These are phyloP conservation scores for Poecilia gillii DNA, from an alignment of 2,797 vertebrate genomes.

Conservation along the genomic window DNA sequence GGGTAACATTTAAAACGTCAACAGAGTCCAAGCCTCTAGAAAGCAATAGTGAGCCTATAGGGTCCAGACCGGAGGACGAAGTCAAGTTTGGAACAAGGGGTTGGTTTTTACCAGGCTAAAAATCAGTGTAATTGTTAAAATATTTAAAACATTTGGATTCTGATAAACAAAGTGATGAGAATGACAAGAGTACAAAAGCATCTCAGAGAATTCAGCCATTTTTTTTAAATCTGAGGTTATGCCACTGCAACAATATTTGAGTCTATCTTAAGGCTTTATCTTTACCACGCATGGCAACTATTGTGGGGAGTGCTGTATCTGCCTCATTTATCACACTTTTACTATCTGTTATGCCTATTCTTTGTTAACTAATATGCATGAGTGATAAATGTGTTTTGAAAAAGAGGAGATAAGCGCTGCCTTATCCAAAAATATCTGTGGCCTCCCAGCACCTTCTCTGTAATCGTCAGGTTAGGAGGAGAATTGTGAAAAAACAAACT, in stretches of 20 bases:
- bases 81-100: no score
- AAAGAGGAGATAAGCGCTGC: not conserved
- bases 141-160: not conserved
- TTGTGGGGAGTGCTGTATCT: not conserved
- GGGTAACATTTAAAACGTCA: no score
- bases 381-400: not conserved
- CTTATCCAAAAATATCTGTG: not conserved
- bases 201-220: not conserved
- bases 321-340: not conserved
- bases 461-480: not conserved
- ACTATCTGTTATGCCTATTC: not conserved
- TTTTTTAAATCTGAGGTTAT: not conserved
- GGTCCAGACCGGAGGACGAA: no score
- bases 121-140: not conserved
- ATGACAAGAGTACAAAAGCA: not conserved
- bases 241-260: not conserved
- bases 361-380: not conserved
- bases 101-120: no score
- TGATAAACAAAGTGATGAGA: not conserved
- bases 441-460: not conserved
- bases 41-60: no score
- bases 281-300: not conserved
- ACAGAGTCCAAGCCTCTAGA: no score
- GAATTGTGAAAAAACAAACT: not conserved
- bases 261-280: not conserved